phyloP scores from a whole-genome alignment of 2,113 vertebrate species.

The Callopanchax toddi region DNA sequence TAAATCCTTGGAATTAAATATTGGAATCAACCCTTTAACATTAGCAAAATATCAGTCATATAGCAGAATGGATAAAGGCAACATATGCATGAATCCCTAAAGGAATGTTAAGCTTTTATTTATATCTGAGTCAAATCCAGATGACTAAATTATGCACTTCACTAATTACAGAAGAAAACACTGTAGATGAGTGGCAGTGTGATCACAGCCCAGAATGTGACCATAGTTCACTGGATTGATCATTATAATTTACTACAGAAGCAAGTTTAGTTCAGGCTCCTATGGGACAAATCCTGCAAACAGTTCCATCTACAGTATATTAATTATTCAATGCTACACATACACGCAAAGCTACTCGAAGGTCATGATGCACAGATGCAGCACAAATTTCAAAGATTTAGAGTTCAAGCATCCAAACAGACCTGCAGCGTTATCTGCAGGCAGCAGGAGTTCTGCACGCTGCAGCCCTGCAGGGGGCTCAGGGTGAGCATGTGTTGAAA shows the following conservation, averaged over 20 bases:
- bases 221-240: slow-evolving; percentile 8
- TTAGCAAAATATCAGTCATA: too few relatives aligned
- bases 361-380: neutral
- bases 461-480: slow-evolving; percentile 56
- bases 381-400: neutral
- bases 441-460: slow-evolving; percentile 18
- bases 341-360: neutral
- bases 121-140: too few relatives aligned
- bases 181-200: slow-evolving; percentile 36
- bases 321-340: neutral
- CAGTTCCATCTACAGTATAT: slow-evolving; percentile 15
- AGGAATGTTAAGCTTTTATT: too few relatives aligned
- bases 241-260: slow-evolving; percentile 46
- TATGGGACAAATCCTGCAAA: slow-evolving; percentile 33
- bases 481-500: slow-evolving; percentile 33
- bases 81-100: too few relatives aligned
- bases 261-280: slow-evolving; percentile 49
- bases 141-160: too few relatives aligned
- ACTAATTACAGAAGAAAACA: too few relatives aligned
- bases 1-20: too few relatives aligned
- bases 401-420: slow-evolving; percentile 28
- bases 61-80: too few relatives aligned
- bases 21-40: too few relatives aligned
- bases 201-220: slow-evolving; percentile 42
- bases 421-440: slow-evolving; percentile 6